Evolutionary conservation across 2,888 invertebrate species (phyloP).

Genomic region (Notodonta ziczac): DNA sequence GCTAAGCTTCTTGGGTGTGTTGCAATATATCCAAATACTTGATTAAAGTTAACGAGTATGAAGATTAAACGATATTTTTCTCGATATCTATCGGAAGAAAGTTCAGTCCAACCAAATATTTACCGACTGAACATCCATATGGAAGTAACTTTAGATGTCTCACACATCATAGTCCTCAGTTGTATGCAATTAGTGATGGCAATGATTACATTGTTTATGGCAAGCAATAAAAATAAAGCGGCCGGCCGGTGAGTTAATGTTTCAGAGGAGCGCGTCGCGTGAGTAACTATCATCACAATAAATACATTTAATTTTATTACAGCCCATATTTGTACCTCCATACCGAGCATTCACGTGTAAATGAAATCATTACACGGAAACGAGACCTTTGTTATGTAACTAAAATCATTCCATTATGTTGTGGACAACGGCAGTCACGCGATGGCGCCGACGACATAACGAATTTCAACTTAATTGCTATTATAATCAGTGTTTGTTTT

Average conservation of each 20-base stretch:
- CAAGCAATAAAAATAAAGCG: conserved; percentile 41
- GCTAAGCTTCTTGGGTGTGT: too few species aligned
- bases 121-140: not conserved
- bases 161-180: conserved; percentile 33
- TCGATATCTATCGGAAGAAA: too few species aligned
- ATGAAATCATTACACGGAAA: conserved; percentile 58
- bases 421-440: conserved; percentile 53
- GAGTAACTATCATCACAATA: conserved; percentile 48
- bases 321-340: conserved; percentile 42
- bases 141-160: conserved; percentile 18
- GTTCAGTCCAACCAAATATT: not conserved
- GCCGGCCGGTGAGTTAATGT: conserved; percentile 28
- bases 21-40: too few species aligned
- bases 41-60: too few species aligned
- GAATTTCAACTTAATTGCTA: conserved; percentile 3
- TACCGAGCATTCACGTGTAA: conserved; percentile 52
- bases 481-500: not conserved
- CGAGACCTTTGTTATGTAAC: conserved; percentile 49
- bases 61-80: too few species aligned
- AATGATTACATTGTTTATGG: conserved; percentile 48
- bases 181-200: conserved; percentile 47
- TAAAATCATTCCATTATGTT: conserved; percentile 51
- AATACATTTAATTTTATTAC: conserved; percentile 53
- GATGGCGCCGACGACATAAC: conserved; percentile 36
- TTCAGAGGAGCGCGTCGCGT: conserved; percentile 45